Base-by-base conservation (phyloP, 2,797 vertebrate genomes). In the Sardinella longiceps region DNA sequence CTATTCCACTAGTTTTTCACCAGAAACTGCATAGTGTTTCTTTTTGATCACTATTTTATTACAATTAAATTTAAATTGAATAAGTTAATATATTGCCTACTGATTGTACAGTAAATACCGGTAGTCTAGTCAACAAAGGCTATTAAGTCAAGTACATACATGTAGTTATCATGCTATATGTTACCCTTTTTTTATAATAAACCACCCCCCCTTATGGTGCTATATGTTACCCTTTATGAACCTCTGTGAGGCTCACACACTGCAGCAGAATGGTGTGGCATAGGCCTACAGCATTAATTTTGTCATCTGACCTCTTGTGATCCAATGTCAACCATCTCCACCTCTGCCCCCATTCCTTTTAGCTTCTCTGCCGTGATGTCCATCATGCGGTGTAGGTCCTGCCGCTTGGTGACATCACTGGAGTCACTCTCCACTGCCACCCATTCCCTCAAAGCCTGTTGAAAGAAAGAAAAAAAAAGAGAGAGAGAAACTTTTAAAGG, bases 361-460 rank as follows among this genome's bases (percentile, higher is more conserved):
- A 96, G 91, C 87, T 95, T 96, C 89, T 96, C 87, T 50, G 93
- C 94, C 0, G 88, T 91, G 85, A 91, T 60, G 1, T 94, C 92
- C 95, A 96, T 95, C 95, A 96, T 96, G 30, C 74, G 90, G 39
- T 95, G 93, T 0, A 95, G 82, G 4, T 96, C 93, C 0, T 88
- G 46, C 70, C 95, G 91, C 88, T 91, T 95, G 37, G 89, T 81
- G 15, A 93, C 66, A 15, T 95, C 94, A 82, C 93, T 96, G 84
- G 95, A 96, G 88, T 95, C 95, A 0, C 95, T 96, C 89, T 96
- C 94, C 0, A 96, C 89, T 2, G 93, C 90, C 58, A 95, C 91
- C 95, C 95, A 96, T 23, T 94, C 91, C 51, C 93, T 88, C 50
- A 96, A 91, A 63, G 88, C 80, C 95, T 96, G 33, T 81, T 84